Evolutionary conservation across 2,797 vertebrate genomes (phyloP).

Genomic region (Channallabes apus): DNA sequence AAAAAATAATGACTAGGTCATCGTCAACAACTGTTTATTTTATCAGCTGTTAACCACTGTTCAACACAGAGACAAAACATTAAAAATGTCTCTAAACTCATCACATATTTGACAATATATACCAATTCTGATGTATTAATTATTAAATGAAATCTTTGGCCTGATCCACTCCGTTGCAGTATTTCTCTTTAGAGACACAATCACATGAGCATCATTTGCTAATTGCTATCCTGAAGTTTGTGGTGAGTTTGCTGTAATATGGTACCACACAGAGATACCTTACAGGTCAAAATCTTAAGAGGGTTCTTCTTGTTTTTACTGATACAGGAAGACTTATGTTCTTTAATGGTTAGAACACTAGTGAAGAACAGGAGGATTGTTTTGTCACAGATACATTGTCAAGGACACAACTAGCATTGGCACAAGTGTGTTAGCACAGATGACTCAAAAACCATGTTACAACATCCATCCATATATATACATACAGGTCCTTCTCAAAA

Average conservation of each 20-base stretch:
- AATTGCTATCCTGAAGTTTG: no score
- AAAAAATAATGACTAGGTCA: not conserved
- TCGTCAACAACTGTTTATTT: not conserved
- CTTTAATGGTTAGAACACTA: not conserved
- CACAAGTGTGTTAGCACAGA: not conserved
- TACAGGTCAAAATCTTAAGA: not conserved
- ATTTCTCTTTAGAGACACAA: not conserved
- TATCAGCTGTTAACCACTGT: not conserved
- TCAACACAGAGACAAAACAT: not conserved
- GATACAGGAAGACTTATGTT: not conserved
- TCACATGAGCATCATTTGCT: not conserved
- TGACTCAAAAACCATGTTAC: not conserved
- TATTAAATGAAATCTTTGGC: not conserved
- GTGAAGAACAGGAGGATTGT: not conserved
- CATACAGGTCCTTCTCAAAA: no score
- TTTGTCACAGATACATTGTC: not conserved
- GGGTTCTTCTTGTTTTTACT: not conserved
- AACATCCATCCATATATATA: not conserved
- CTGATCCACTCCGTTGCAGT: not conserved
- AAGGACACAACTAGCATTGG: not conserved
- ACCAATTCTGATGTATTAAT: not conserved
- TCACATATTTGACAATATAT: not conserved
- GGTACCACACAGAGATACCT: not conserved
- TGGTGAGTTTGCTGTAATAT: not conserved
- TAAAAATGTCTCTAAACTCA: not conserved